Evolutionary conservation across 2,888 invertebrate genomes (phyloP).

Genomic region (Pecten maximus): DNA sequence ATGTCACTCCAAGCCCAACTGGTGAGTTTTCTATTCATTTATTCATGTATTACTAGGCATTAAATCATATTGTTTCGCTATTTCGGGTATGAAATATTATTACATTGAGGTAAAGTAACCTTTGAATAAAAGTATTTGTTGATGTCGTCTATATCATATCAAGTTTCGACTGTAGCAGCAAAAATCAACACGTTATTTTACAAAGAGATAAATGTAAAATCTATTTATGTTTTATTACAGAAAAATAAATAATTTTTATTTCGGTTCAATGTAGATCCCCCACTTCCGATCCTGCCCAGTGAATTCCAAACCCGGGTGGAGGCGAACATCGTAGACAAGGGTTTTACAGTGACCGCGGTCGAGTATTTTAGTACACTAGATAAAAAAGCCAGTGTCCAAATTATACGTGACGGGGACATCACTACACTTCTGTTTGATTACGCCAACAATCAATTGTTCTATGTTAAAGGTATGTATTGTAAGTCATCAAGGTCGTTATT

Average conservation of each 20-base stretch:
- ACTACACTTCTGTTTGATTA: slow-evolving; percentile 62
- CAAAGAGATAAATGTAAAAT: too few relatives aligned
- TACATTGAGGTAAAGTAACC: too few relatives aligned
- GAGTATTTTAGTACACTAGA: slow-evolving; percentile 65
- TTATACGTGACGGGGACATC: slow-evolving; percentile 51
- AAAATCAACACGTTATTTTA: too few relatives aligned
- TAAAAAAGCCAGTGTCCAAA: slow-evolving; percentile 62
- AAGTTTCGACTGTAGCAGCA: too few relatives aligned
- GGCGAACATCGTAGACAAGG: slow-evolving; percentile 61
- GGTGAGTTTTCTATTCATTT: slow-evolving; percentile 44
- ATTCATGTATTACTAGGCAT: too few relatives aligned
- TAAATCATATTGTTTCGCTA: too few relatives aligned
- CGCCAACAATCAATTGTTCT: slow-evolving; percentile 59
- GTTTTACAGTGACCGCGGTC: slow-evolving; percentile 55
- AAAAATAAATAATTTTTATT: too few relatives aligned
- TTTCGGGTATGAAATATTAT: too few relatives aligned
- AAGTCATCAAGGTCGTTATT: too few relatives aligned
- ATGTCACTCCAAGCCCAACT: slow-evolving; percentile 41
- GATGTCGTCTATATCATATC: too few relatives aligned
- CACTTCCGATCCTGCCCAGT: slow-evolving; percentile 60
- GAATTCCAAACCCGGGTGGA: slow-evolving; percentile 66
- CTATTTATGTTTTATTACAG: too few relatives aligned
- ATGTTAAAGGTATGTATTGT: slow-evolving; percentile 60
- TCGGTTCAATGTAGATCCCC: slow-evolving; percentile 53
- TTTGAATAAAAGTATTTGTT: too few relatives aligned